phyloP scores from a whole-genome alignment of 2,888 invertebrate species.

The Drosophila kanekoi region DNA sequence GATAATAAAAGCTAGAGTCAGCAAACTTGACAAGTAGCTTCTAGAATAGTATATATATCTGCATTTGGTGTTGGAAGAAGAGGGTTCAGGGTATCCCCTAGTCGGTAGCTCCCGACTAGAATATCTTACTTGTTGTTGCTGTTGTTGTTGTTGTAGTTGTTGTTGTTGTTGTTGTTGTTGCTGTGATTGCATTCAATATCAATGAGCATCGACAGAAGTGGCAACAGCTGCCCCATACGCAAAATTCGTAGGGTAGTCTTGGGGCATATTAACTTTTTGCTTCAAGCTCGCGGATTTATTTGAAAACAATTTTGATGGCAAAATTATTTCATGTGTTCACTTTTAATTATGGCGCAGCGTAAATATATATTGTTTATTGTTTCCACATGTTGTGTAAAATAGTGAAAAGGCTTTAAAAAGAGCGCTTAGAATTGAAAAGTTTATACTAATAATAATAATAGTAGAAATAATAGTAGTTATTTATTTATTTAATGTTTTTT shows the following conservation, averaged over 20 bases:
- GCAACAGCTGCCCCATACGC: conserved; percentile 43
- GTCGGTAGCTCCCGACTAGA: too few species aligned
- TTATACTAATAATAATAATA: conserved; percentile 6
- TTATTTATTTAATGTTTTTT: background rate
- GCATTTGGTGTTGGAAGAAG: too few species aligned
- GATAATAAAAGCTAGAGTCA: too few species aligned
- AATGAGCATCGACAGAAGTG: conserved; percentile 31
- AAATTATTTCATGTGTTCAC: conserved; percentile 10
- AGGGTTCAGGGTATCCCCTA: too few species aligned
- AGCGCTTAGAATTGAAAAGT: background rate
- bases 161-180: conserved; percentile 7
- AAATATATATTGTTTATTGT: conserved; percentile 3
- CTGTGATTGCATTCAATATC: conserved; percentile 34
- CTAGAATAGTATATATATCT: too few species aligned
- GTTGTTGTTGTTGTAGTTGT: too few species aligned
- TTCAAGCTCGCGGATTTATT: background rate
- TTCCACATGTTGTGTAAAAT: background rate
- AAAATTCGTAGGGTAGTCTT: conserved; percentile 13
- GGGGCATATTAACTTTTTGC: conserved; percentile 11
- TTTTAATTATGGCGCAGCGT: conserved; percentile 24
- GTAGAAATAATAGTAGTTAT: background rate
- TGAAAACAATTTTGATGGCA: conserved; percentile 6
- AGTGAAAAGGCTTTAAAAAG: too few species aligned
- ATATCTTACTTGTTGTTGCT: too few species aligned
- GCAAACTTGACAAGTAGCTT: too few species aligned